These are phyloP conservation scores for Rhagonycha lutea DNA, from an alignment of 2,888 invertebrate genomes.

Conservation along the genomic window DNA sequence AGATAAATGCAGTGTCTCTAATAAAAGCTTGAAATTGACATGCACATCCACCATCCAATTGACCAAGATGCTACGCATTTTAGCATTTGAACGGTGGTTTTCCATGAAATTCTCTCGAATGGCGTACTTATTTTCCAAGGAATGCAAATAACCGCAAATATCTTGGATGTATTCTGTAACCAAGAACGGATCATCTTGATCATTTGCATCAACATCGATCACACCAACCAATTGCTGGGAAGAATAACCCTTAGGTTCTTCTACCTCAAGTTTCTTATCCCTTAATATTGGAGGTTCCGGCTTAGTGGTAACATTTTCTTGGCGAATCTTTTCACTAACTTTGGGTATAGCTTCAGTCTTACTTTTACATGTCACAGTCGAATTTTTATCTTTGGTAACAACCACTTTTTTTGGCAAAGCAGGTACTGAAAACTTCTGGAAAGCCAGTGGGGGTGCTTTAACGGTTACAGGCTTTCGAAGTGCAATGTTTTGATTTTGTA, in stretches of 20 bases:
- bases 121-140: constrained; percentile 71
- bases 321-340: constrained; percentile 6
- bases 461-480: not conserved
- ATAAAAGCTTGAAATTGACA: constrained; percentile 77
- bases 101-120: constrained; percentile 67
- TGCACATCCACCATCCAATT: constrained; percentile 96
- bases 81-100: constrained; percentile 70
- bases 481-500: not conserved
- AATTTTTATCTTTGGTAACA: not conserved
- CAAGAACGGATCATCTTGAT: constrained; percentile 75
- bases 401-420: not conserved
- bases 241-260: constrained; percentile 20
- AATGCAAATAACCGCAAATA: constrained; percentile 82
- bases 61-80: constrained; percentile 87
- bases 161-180: constrained; percentile 87
- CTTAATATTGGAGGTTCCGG: not conserved
- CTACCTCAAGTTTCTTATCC: not conserved
- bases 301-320: constrained; percentile 1
- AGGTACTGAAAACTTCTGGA: not conserved
- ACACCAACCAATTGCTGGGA: constrained; percentile 20
- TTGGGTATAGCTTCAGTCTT: constrained; percentile 23
- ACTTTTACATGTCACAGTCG: constrained; percentile 4
- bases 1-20: constrained; percentile 89
- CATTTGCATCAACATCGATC: constrained; percentile 48
- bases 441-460: not conserved